Evolutionary conservation across 2,113 vertebrate species (phyloP), one percentile per base, ranked within the genome.

Genomic region (Rhinogobius similis): DNA sequence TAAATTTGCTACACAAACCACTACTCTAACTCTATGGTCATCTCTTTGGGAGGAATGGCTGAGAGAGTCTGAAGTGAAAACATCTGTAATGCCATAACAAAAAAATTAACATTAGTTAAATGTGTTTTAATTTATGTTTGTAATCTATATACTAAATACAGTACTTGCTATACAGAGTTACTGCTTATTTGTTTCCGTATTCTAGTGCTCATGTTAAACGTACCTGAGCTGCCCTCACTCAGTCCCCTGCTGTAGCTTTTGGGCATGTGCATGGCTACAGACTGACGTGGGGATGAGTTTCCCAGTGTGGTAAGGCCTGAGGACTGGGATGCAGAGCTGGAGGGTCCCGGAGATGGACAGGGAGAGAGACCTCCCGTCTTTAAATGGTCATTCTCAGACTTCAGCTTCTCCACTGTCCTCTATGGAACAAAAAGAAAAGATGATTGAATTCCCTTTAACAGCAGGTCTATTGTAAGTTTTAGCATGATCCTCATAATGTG

Each of bases 391-490:
- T 99, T 99, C 89, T 99, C 98, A 0, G 94, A 91, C 87, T 99
- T 99, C 77, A 99, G 90, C 71, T 95, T 94, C 87, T 98, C 97
- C 62, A 99, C 96, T 65, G 96, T 98, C 88, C 92, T 80, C 98
- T 99, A 44, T 10, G 41, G 67, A 38, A 1, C 11, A 26, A 83
- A 70, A 14, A 55, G 23, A 63, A 52, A 7, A 50, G 46, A 50
- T 46, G 44, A 46, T 20, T 18, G 16, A 46, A 46, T 20, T 46
- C 18, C 44, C 3, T 11, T n/a, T 48, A 14, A 55, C 52, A 55
- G 23, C 12, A 12, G 50, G 21, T 52, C n/a, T 52, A 10, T n/a
- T n/a, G n/a, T n/a, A n/a, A n/a, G n/a, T n/a, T n/a, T n/a, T n/a
- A n/a, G n/a, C n/a, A n/a, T n/a, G n/a, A 52, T 23, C 2, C 12